Evolutionary conservation across 2,888 invertebrate species (phyloP), one percentile per base, ranked within the genome.

Genomic region (Drosophila pegasa): DNA sequence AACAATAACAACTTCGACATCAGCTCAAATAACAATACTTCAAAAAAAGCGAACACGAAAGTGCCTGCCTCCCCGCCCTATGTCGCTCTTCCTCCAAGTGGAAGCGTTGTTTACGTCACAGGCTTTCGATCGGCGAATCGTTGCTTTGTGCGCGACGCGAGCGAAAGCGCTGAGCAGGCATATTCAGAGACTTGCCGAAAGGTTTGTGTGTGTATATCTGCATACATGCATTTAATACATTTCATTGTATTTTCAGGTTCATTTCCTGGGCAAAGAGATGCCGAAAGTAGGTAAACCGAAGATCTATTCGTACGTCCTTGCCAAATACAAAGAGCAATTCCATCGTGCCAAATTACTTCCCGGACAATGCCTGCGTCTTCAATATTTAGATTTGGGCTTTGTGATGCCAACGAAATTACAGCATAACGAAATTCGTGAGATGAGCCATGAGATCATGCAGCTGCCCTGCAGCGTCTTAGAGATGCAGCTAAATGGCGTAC

Each of bases 71-170:
- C 27, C 9, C 54, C 41, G 3, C 51, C 60, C 0, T 22, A 29
- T 16, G 45, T 43, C 3, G 9, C n/a, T 0, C 37, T 64, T 60
- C 81, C 81, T 8, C 8, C 18, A 6, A 71, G n/a, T 38, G 52
- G 67, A 3, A 68, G 58, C n/a, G 5, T 50, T 20, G 69, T 81
- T 9, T 60, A 29, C 33, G 14, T 86, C 0, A 51, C 25, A 0
- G 61, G 61, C 12, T 85, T 81, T 40, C 12, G 22, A 3, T 71
- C 69, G 0, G 7, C 71, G 2, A 79, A 86, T 60, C 59, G 63
- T 16, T 86, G 83, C 22, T 57, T 56, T 20, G 16, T 86, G 0
- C 80, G 80, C 9, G 64, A 64, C 8, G 65, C 61, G 12, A 68
- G 63, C 37, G 51, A 56, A 61, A 1, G 25, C 6, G 69, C 74